These are phyloP conservation scores for Speoplatyrhinus poulsoni DNA, from an alignment of 2,113 vertebrate genomes.

Conservation along the genomic window DNA sequence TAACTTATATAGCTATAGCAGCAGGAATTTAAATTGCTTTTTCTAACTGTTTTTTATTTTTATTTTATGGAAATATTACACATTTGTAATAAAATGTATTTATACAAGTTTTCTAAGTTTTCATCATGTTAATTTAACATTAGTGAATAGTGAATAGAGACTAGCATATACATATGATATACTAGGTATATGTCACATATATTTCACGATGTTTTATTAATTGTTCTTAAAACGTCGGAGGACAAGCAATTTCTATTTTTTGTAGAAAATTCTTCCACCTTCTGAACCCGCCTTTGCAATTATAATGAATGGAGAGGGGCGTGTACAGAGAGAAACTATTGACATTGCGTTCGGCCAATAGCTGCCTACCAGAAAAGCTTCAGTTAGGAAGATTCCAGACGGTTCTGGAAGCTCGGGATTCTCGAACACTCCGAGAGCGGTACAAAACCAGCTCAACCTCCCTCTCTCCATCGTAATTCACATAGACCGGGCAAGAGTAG, in stretches of 20 bases:
- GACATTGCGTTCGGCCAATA: conserved; percentile 39
- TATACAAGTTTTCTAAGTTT: neutral
- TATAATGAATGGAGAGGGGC: neutral
- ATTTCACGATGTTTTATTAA: too few relatives aligned
- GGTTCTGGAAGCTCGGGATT: conserved; percentile 67
- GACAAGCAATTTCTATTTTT: neutral
- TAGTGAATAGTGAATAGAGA: too few relatives aligned
- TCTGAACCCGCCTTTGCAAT: conserved; percentile 12
- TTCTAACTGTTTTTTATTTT: conserved; percentile 54
- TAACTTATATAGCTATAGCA: neutral
- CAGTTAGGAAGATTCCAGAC: conserved; percentile 66
- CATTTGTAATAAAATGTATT: conserved; percentile 64
- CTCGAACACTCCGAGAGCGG: conserved; percentile 54
- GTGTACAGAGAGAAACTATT: conserved; percentile 21
- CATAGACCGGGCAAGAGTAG: too few relatives aligned
- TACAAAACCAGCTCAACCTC: conserved; percentile 32
- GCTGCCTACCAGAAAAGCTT: neutral
- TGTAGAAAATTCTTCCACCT: neutral
- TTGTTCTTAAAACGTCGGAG: too few relatives aligned
- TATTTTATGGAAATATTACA: conserved; percentile 54
- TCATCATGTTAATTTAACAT: neutral
- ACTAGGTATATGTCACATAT: too few relatives aligned
- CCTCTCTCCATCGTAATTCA: too few relatives aligned
- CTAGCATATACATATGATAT: too few relatives aligned
- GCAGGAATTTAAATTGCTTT: conserved; percentile 38